phyloP scores from a whole-genome alignment of 2,113 vertebrate species.

The Thamnophis sirtalis region DNA sequence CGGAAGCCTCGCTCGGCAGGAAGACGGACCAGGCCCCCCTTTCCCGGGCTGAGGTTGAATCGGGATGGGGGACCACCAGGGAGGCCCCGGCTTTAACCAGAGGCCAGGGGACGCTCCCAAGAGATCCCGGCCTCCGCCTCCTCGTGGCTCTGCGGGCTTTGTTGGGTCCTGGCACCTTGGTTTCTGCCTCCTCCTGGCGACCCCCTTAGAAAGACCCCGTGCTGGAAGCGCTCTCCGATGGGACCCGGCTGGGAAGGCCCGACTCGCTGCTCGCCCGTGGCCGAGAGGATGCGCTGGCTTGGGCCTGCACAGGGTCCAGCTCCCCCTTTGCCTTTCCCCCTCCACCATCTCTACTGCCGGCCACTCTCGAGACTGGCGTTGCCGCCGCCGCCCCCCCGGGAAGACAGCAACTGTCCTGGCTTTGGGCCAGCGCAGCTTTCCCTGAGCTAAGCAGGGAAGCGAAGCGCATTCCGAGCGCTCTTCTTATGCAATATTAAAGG shows the following conservation, averaged over 20 bases:
- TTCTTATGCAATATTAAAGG: background rate
- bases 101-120: background rate
- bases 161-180: background rate
- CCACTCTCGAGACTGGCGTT: background rate
- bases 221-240: background rate
- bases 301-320: background rate
- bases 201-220: background rate
- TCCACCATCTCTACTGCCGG: background rate
- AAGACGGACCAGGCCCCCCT: background rate
- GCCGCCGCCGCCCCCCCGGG: background rate
- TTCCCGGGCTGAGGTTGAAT: background rate
- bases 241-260: background rate
- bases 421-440: background rate
- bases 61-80: background rate
- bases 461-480: too few relatives aligned
- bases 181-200: background rate
- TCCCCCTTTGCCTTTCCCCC: background rate
- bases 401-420: background rate
- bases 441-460: background rate
- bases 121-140: background rate
- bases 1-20: background rate
- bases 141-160: background rate
- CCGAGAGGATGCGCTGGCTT: background rate
- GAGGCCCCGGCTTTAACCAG: background rate
- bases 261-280: background rate